phyloP scores from a whole-genome alignment of 1,140 invertebrate genomes.

The Agrilus planipennis region DNA sequence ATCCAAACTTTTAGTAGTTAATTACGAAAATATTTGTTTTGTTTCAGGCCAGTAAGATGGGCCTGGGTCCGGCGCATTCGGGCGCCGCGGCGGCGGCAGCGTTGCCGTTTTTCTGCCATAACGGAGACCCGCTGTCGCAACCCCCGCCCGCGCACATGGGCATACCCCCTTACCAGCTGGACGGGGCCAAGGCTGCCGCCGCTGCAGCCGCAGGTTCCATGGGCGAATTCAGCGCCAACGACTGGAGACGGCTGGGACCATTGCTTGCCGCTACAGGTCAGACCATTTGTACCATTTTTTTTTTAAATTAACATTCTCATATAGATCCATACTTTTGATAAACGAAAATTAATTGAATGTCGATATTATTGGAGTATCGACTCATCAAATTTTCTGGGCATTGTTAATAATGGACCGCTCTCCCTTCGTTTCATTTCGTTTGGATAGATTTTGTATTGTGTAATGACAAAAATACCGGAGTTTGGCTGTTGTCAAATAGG shows the following conservation, averaged over 20 bases:
- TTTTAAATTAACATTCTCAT: too few species aligned
- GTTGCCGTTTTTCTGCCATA: conserved; percentile 82
- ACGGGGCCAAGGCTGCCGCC: conserved; percentile 51
- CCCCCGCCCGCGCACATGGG: conserved; percentile 96
- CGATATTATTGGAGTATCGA: too few species aligned
- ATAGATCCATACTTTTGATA: too few species aligned
- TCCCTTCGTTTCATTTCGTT: too few species aligned
- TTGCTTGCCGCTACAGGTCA: conserved; percentile 44
- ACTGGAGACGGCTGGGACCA: conserved; percentile 42
- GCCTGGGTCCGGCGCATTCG: conserved; percentile 54
- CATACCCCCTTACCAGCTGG: conserved; percentile 84
- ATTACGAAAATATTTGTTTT: conserved; percentile 34
- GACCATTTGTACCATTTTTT: too few species aligned
- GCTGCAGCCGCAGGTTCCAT: conserved; percentile 38
- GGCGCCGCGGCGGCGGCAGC: conserved; percentile 55
- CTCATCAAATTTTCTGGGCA: too few species aligned
- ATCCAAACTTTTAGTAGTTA: neutral
- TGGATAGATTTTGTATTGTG: too few species aligned
- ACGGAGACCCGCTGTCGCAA: conserved; percentile 70
- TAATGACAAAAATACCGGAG: too few species aligned
- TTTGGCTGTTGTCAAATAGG: too few species aligned
- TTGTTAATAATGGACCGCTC: too few species aligned
- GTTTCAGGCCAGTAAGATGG: conserved; percentile 84
- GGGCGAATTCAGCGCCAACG: conserved; percentile 49
- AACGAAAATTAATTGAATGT: too few species aligned